Conservation (phyloP, 1,140 invertebrate species). For the Varroa destructor region DNA sequence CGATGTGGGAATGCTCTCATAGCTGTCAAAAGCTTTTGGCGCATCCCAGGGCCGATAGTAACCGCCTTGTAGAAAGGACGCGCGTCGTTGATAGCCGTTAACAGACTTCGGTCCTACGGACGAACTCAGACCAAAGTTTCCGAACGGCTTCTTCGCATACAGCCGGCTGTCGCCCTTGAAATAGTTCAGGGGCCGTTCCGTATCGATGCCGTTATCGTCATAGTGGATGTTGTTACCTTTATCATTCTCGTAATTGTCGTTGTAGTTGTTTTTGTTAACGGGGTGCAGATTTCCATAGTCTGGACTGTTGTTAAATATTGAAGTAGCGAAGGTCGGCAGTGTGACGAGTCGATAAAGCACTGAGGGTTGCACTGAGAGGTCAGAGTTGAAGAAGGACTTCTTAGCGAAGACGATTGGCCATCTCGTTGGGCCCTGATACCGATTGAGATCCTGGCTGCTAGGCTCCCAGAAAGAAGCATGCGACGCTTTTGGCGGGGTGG, state of each 20-base stretch:
- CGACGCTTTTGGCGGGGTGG: background rate
- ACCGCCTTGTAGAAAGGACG: background rate
- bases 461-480: too few species aligned
- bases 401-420: constrained; percentile 23
- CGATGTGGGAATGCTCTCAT: too few species aligned
- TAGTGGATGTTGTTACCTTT: too few species aligned
- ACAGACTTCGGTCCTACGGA: background rate
- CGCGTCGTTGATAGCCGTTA: background rate
- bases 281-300: background rate
- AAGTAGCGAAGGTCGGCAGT: background rate
- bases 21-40: too few species aligned
- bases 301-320: too few species aligned
- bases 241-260: too few species aligned
- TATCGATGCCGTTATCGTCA: constrained; percentile 21
- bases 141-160: constrained; percentile 9
- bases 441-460: constrained; percentile 1
- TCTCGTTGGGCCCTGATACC: constrained; percentile 14
- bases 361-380: constrained; percentile 12
- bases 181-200: background rate
- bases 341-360: constrained; percentile 16
- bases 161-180: constrained; percentile 13
- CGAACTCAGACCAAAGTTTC: background rate
- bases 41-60: constrained; percentile 18
- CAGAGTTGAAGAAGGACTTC: constrained; percentile 17
- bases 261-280: background rate